Base-by-base conservation (phyloP, 2,113 vertebrate species). In the Zapus hudsonius region DNA sequence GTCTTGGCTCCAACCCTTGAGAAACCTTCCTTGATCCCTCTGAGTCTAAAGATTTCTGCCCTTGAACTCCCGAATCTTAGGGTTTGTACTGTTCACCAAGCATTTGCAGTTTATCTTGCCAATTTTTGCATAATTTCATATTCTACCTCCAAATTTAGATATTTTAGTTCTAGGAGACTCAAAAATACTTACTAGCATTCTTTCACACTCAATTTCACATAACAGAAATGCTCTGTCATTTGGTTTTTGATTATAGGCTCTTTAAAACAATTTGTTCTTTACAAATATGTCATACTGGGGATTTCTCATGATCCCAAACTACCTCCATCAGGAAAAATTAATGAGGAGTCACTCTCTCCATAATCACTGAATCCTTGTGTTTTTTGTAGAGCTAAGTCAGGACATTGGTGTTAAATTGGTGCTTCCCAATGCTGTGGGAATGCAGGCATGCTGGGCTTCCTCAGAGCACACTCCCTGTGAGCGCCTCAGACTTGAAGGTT, bases 251-350 rank as follows among this genome's bases (percentile, higher is more conserved):
- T 73, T 40, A 55, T 20, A n/a, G 66, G 40, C 1, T 5, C 25
- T 67, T 64, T 63, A 69, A 82, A 94, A 67, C 36, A 63, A 67
- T 74, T 27, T 84, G n/a, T 61, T 47, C 57, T 52, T 92, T 74
- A 57, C 29, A 84, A 47, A 66, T 88, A n/a, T 38, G 13, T 29
- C 70, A 38, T 11, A 55, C 23, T n/a, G 15, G 87, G 23, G 6
- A 70, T 94, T 74, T 78, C 44, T 92, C 59, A 36, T 22, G 88
- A 38, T 74, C 64, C 36, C 44, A 91, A 87, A 80, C 27, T 73
- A 57, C 27, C 47, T 23, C 47, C 15, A 23, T 84, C 33, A n/a
- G 29, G 74, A 67, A 78, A 92, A 90, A 25, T 57, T 23, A 83
- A 92, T 55, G 33, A 84, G 25, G 57, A 89, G 11, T 63, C 66